Evolutionary conservation across 2,797 vertebrate species (phyloP).

Genomic region (Bradypodion pumilum): DNA sequence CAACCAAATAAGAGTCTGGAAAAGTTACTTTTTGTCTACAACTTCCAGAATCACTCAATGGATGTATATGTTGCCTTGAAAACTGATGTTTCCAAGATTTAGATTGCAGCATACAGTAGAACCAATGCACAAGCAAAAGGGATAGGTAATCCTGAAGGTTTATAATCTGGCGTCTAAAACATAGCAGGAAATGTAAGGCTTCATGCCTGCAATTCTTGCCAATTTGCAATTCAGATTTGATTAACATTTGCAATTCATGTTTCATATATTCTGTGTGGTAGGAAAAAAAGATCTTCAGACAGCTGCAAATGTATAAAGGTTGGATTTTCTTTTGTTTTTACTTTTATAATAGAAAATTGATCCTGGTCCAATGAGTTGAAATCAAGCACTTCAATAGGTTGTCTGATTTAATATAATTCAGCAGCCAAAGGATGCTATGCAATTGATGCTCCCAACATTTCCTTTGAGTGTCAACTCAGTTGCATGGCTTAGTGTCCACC

Average conservation of each 20-base stretch:
- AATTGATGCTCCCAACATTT: slow-evolving; percentile 1
- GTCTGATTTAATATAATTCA: slow-evolving; percentile 15
- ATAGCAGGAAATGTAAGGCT: background rate
- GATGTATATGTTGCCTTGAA: too few relatives aligned
- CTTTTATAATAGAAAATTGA: background rate
- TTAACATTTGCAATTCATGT: background rate
- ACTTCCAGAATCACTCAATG: too few relatives aligned
- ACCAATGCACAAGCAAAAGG: background rate
- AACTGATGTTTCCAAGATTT: too few relatives aligned
- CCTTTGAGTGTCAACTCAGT: slow-evolving; percentile 4
- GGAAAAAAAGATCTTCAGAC: background rate
- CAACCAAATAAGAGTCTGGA: background rate
- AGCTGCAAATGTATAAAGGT: background rate
- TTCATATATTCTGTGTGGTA: background rate
- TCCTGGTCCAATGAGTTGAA: accelerated
- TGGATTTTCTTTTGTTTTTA: background rate
- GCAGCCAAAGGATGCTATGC: background rate
- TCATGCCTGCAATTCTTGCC: background rate
- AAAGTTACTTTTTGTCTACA: background rate
- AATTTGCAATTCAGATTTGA: background rate
- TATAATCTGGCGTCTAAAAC: background rate
- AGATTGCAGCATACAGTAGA: too few relatives aligned
- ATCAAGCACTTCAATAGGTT: background rate
- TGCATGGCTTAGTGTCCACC: background rate
- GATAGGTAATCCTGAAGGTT: background rate